Evolutionary conservation across 1,140 invertebrate genomes (phyloP).

Genomic region (Listronotus bonariensis): DNA sequence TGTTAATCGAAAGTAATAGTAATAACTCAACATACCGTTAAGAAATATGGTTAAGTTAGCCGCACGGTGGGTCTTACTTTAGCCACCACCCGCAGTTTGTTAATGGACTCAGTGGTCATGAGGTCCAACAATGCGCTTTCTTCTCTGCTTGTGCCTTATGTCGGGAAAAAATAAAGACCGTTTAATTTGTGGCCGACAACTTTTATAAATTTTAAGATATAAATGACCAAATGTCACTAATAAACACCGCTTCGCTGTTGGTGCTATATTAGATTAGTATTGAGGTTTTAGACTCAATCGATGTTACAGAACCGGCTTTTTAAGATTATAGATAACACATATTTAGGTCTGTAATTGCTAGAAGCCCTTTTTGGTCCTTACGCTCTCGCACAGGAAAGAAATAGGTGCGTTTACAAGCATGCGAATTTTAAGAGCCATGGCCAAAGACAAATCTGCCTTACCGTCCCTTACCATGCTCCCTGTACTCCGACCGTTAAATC

Average conservation of each 20-base stretch:
- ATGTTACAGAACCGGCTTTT: too few relatives aligned
- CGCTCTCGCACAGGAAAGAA: too few relatives aligned
- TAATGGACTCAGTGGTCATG: constrained; percentile 12
- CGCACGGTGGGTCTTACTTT: constrained; percentile 21
- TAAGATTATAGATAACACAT: too few relatives aligned
- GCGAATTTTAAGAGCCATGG: too few relatives aligned
- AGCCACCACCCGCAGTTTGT: constrained; percentile 18
- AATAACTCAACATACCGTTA: constrained; percentile 19
- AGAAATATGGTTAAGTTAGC: constrained; percentile 19
- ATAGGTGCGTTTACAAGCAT: too few relatives aligned
- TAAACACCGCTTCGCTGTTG: constrained; percentile 8
- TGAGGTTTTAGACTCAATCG: too few relatives aligned
- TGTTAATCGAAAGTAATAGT: constrained; percentile 17
- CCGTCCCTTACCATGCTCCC: too few relatives aligned
- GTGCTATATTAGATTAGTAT: constrained; percentile 7
- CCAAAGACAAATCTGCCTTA: too few relatives aligned
- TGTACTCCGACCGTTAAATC: too few relatives aligned
- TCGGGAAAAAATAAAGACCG: constrained; percentile 22
- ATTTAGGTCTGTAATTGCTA: too few relatives aligned
- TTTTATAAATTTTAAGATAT: constrained; percentile 15
- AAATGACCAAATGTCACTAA: constrained; percentile 7
- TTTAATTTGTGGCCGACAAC: constrained; percentile 24
- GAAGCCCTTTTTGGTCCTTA: too few relatives aligned
- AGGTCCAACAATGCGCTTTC: constrained; percentile 20
- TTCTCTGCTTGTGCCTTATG: constrained; percentile 15